phyloP scores from a whole-genome alignment of 1,140 invertebrate species.

The Sesamia nonagrioides region DNA sequence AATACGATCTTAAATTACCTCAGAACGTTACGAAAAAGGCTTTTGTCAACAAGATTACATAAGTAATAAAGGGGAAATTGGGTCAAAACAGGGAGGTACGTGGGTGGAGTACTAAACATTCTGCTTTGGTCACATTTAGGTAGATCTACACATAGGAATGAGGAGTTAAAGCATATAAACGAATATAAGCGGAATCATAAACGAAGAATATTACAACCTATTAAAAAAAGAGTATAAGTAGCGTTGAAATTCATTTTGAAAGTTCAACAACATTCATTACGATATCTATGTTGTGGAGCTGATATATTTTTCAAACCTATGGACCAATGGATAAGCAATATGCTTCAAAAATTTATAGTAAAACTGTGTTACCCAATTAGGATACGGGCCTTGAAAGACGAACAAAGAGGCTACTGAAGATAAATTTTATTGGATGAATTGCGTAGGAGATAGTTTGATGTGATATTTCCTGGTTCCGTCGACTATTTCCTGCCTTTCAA shows the following conservation, averaged over 20 bases:
- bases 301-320: too few species aligned
- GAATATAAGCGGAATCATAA: slow-evolving; percentile 36
- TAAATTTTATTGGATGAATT: neutral
- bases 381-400: neutral
- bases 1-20: slow-evolving; percentile 43
- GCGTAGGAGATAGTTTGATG: neutral
- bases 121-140: slow-evolving; percentile 33
- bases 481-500: neutral
- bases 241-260: too few species aligned
- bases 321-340: too few species aligned
- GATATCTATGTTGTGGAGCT: too few species aligned
- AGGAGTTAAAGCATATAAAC: slow-evolving; percentile 38
- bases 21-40: slow-evolving; percentile 40
- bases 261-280: too few species aligned
- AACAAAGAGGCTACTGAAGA: neutral
- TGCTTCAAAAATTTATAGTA: too few species aligned
- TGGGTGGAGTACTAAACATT: slow-evolving; percentile 28
- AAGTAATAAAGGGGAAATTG: slow-evolving; percentile 49
- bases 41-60: slow-evolving; percentile 54
- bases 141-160: slow-evolving; percentile 7
- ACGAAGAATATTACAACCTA: slow-evolving; percentile 22
- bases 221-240: slow-evolving; percentile 18
- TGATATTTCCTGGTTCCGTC: slow-evolving; percentile 1
- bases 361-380: too few species aligned
- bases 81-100: slow-evolving; percentile 48